Evolutionary conservation across 1,140 invertebrate genomes (phyloP).

Genomic region (Cydia amplana): DNA sequence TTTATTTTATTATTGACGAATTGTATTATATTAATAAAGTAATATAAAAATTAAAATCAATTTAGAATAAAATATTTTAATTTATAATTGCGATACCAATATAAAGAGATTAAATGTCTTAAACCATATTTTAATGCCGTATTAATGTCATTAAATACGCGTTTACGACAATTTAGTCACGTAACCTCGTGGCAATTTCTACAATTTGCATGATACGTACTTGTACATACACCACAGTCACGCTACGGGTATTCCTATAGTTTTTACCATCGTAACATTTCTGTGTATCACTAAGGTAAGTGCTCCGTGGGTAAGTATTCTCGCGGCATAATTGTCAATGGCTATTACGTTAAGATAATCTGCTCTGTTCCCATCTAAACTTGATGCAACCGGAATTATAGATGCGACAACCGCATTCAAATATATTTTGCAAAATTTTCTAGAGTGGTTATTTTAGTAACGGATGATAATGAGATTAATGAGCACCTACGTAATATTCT

Average conservation of each 20-base stretch:
- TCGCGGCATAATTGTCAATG: slow-evolving; percentile 33
- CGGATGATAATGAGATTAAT: background rate
- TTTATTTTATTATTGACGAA: too few species aligned
- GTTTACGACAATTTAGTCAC: background rate
- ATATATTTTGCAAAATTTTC: background rate
- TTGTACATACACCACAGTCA: slow-evolving; percentile 24
- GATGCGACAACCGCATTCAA: background rate
- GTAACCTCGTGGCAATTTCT: slow-evolving; percentile 26
- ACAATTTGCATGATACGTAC: slow-evolving; percentile 13
- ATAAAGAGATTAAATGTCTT: too few species aligned
- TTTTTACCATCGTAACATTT: slow-evolving; percentile 31
- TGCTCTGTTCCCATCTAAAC: slow-evolving; percentile 3
- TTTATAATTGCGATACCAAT: too few species aligned
- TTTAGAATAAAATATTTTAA: too few species aligned
- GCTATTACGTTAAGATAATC: slow-evolving; percentile 30
- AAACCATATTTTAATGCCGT: too few species aligned
- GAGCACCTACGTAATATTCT: too few species aligned
- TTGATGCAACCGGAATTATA: background rate
- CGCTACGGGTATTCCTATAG: slow-evolving; percentile 33
- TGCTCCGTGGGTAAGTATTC: slow-evolving; percentile 11
- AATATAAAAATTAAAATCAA: too few species aligned
- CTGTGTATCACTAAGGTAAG: slow-evolving; percentile 33
- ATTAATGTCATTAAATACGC: too few species aligned
- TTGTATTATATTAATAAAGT: too few species aligned
- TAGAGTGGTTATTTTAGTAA: background rate